Percentiles rank a stretch among this genome's conserved stretches.
phyloP scores from a whole-genome alignment of 2,888 invertebrate species.

The Hyalella azteca region DNA sequence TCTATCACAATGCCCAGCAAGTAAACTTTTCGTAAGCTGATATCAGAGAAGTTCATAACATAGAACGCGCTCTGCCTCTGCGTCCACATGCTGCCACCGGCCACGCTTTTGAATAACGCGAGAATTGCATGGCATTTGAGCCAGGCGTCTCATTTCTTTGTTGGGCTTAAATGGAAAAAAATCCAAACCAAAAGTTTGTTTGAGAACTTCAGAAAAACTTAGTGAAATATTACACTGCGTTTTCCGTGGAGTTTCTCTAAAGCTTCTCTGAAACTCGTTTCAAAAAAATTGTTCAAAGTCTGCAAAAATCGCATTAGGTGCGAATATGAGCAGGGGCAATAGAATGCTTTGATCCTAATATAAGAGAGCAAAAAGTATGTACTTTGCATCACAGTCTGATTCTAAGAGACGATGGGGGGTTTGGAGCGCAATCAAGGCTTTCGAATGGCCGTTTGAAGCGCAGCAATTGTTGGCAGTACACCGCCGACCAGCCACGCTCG shows the following conservation, averaged over 20 bases:
- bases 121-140: neutral
- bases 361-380: neutral
- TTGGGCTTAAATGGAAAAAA: conserved; percentile 21
- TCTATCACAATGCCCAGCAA: neutral
- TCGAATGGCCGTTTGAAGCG: conserved; percentile 13
- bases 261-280: neutral
- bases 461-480: neutral
- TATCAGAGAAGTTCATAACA: conserved; percentile 22
- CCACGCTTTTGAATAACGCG: conserved; percentile 1
- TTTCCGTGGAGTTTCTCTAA: neutral
- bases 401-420: neutral
- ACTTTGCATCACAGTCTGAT: neutral
- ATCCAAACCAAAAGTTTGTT: neutral
- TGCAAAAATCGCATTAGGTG: neutral
- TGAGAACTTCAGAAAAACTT: no score
- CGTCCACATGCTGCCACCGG: no score
- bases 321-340: neutral
- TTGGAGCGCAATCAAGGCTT: conserved; percentile 13
- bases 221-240: neutral
- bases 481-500: neutral
- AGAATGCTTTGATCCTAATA: neutral
- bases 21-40: neutral
- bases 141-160: neutral
- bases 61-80: neutral
- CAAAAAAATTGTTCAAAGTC: neutral